Evolutionary conservation across 2,113 vertebrate species (phyloP).

Genomic region (Carollia perspicillata): DNA sequence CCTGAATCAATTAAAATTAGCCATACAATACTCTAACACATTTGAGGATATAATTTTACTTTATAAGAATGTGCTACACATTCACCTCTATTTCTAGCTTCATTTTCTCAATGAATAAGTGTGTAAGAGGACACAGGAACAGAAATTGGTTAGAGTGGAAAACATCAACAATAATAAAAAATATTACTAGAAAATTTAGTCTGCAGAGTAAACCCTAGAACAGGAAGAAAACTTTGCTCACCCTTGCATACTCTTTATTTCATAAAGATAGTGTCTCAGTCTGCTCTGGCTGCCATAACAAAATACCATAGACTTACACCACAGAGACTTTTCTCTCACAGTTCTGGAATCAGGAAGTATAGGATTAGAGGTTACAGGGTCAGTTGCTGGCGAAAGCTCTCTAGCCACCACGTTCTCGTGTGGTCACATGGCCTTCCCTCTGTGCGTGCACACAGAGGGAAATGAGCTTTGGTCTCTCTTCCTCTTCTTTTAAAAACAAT

Average conservation of each 20-base stretch:
- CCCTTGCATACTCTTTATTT: background rate
- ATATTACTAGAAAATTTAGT: background rate
- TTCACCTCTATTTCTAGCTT: background rate
- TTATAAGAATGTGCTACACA: background rate
- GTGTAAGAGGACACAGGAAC: background rate
- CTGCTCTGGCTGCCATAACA: background rate
- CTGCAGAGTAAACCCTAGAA: background rate
- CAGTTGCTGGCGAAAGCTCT: background rate
- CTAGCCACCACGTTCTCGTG: fast-evolving
- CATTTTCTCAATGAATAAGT: background rate
- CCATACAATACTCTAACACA: background rate
- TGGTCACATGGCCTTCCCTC: background rate
- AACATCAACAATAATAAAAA: background rate
- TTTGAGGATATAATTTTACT: background rate
- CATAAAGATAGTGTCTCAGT: background rate
- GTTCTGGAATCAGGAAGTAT: background rate
- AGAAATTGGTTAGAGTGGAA: background rate
- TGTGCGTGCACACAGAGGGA: fast-evolving
- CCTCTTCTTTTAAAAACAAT: background rate
- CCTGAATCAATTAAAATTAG: background rate
- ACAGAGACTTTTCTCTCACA: background rate
- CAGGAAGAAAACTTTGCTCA: background rate
- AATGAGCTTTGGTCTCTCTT: background rate
- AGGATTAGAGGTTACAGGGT: no score
- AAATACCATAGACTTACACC: background rate